These are phyloP conservation scores for Loripinus fragilis DNA, from an alignment of 2,888 invertebrate genomes.

Conservation along the genomic window DNA sequence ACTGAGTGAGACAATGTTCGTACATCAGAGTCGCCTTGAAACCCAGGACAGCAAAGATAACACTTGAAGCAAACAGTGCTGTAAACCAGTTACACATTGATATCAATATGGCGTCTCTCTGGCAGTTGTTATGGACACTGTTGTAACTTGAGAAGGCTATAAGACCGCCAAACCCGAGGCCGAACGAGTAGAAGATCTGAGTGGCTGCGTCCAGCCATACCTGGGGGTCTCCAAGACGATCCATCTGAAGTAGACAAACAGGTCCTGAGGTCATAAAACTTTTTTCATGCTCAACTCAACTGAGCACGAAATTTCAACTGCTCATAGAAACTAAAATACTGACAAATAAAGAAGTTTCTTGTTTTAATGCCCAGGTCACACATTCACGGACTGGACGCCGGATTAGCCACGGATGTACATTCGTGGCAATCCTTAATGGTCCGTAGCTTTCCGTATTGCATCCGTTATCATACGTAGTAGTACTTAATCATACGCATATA, in stretches of 20 bases:
- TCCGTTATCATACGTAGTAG: too few relatives aligned
- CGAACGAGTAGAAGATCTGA: conserved; percentile 98
- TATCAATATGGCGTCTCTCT: conserved; percentile 94
- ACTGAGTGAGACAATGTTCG: conserved; percentile 74
- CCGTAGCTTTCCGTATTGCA: too few relatives aligned
- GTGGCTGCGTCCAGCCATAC: conserved; percentile 99
- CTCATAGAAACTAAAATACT: too few relatives aligned
- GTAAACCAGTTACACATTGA: conserved; percentile 96
- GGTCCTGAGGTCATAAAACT: too few relatives aligned
- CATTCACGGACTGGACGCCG: too few relatives aligned
- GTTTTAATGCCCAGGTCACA: too few relatives aligned
- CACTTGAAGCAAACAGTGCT: conserved; percentile 96
- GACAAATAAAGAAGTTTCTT: too few relatives aligned
- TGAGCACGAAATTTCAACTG: too few relatives aligned
- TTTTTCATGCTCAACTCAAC: too few relatives aligned
- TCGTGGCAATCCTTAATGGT: too few relatives aligned
- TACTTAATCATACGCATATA: too few relatives aligned
- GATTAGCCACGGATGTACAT: too few relatives aligned
- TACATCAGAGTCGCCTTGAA: conserved; percentile 91
- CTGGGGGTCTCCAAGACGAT: conserved; percentile 92
- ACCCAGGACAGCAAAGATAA: conserved; percentile 97
- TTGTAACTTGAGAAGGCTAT: conserved; percentile 98
- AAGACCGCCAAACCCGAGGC: conserved; percentile 96
- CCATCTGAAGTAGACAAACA: conserved; percentile 86
- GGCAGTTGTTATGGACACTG: conserved; percentile 96